Evolutionary conservation across 2,797 vertebrate species (phyloP).

Genomic region (Cynopterus sphinx): DNA sequence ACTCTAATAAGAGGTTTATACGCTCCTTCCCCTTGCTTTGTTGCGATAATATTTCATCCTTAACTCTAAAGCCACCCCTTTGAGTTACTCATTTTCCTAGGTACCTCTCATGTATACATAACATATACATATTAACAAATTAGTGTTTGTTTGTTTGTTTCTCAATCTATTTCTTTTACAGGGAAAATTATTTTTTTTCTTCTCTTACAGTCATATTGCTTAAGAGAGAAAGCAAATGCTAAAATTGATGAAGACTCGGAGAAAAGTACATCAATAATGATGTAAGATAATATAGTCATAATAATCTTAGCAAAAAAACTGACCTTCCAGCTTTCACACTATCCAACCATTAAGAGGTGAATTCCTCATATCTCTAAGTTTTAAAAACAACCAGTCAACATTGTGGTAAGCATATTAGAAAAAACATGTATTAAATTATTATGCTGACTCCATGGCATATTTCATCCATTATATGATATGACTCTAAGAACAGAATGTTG

Average conservation of each 20-base stretch:
- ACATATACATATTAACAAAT: not conserved
- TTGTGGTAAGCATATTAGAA: not conserved
- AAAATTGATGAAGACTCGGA: not conserved
- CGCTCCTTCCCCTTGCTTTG: no score
- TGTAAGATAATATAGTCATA: not conserved
- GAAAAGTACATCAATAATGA: not conserved
- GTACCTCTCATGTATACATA: not conserved
- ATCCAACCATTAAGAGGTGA: not conserved
- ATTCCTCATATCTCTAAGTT: not conserved
- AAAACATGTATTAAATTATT: not conserved
- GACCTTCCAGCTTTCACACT: not conserved
- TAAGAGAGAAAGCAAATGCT: not conserved
- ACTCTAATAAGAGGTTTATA: not conserved
- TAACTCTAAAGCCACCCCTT: not conserved
- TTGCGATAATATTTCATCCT: not conserved
- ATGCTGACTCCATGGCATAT: not conserved
- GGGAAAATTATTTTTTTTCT: no score
- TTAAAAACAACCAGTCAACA: not conserved
- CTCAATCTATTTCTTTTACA: not conserved
- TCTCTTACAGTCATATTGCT: not conserved
- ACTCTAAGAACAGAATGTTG: not conserved
- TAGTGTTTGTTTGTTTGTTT: not conserved
- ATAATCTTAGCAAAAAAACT: not conserved
- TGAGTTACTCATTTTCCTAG: not conserved
- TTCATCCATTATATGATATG: not conserved